Percentiles rank a stretch among this genome's conserved stretches.
Conservation (phyloP, 2,797 vertebrate genomes). For the Scarus forsteni region DNA sequence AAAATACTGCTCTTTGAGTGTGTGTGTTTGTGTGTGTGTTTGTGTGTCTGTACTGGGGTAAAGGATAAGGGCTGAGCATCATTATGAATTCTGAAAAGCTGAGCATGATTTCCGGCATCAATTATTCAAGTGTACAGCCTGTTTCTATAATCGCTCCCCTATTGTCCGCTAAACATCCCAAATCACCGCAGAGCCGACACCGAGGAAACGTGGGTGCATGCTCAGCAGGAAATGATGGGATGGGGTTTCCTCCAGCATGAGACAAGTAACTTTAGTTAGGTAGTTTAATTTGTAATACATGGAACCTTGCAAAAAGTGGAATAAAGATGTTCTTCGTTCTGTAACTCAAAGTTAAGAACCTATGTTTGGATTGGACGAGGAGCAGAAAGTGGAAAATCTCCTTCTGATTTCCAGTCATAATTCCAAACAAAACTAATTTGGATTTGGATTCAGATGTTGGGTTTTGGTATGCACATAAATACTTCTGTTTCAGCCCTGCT, state of each 20-base stretch:
- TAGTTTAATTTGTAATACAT: conserved; percentile 2
- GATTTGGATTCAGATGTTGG: too few relatives aligned
- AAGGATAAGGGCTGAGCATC: conserved; percentile 39
- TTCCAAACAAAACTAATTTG: too few relatives aligned
- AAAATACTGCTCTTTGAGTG: conserved; percentile 26
- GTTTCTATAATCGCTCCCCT: conserved; percentile 75
- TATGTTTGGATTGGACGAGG: too few relatives aligned
- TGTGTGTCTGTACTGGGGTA: conserved; percentile 4
- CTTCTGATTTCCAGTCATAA: too few relatives aligned
- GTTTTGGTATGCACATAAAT: too few relatives aligned
- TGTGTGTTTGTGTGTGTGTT: conserved; percentile 4
- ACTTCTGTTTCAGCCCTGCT: too few relatives aligned
- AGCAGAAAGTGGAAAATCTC: too few relatives aligned
- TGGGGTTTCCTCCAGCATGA: conserved; percentile 35
- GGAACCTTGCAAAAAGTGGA: not conserved
- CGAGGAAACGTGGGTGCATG: conserved; percentile 42
- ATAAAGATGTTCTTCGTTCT: not conserved
- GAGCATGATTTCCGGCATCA: conserved; percentile 77
- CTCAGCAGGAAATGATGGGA: conserved; percentile 68
- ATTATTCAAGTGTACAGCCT: conserved; percentile 82
- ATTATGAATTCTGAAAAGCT: conserved; percentile 72
- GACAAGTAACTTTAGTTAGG: not conserved
- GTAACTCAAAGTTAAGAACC: too few relatives aligned
- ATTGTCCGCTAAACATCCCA: conserved; percentile 76
- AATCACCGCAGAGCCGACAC: conserved; percentile 63